phyloP scores from a whole-genome alignment of 2,888 invertebrate genomes.

The Netelia melanura region DNA sequence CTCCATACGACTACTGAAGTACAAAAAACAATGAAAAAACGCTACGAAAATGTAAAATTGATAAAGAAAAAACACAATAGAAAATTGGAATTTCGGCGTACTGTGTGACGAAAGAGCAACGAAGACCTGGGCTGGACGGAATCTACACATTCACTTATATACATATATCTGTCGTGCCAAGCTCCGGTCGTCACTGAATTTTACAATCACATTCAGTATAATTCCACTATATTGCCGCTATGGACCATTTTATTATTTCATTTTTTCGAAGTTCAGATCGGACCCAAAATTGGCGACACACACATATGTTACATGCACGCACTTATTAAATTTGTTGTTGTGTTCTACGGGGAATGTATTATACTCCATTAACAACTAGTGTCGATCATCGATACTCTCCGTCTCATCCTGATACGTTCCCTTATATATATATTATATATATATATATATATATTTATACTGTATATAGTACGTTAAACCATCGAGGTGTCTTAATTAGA shows the following conservation, averaged over 20 bases:
- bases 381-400: conserved; percentile 78
- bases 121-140: conserved; percentile 83
- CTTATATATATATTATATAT: conserved; percentile 21
- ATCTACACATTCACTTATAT: conserved; percentile 84
- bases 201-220: conserved; percentile 39
- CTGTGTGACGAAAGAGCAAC: conserved; percentile 66
- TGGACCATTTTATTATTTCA: not conserved
- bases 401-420: conserved; percentile 61
- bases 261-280: conserved; percentile 42
- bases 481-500: conserved; percentile 58
- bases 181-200: conserved; percentile 78
- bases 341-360: conserved; percentile 69
- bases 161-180: conserved; percentile 84
- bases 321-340: conserved; percentile 73
- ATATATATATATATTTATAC: not conserved
- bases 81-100: conserved; percentile 50
- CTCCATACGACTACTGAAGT: conserved; percentile 22
- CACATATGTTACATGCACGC: conserved; percentile 83
- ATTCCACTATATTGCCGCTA: conserved; percentile 52
- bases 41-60: not conserved
- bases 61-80: conserved; percentile 8
- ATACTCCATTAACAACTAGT: conserved; percentile 76
- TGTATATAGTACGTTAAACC: conserved; percentile 44
- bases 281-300: conserved; percentile 82
- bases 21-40: conserved; percentile 26